Percentiles rank a stretch among this genome's conserved stretches.
These are phyloP conservation scores for Fissipunctia ypsillon DNA, from an alignment of 2,888 invertebrate genomes.

Conservation along the genomic window DNA sequence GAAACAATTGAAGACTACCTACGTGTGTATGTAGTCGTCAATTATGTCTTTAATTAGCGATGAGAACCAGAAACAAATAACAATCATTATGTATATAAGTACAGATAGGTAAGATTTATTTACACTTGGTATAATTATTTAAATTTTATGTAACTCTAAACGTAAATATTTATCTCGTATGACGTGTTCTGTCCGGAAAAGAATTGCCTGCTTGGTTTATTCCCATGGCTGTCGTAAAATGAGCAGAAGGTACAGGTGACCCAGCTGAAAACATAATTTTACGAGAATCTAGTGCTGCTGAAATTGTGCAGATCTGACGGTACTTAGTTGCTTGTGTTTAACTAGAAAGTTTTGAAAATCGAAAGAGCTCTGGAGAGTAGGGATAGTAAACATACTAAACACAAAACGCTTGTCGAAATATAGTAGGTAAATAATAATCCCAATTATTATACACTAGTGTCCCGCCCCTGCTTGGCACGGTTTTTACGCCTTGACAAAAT, in stretches of 20 bases:
- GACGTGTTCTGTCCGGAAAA: conserved; percentile 8
- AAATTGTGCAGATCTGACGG: conserved; percentile 11
- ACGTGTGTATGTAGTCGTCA: background rate
- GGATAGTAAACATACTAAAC: too few species aligned
- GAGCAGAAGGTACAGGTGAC: conserved; percentile 26
- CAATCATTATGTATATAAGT: background rate
- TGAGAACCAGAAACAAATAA: conserved; percentile 10
- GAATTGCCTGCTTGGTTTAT: conserved; percentile 19
- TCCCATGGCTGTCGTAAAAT: conserved; percentile 30
- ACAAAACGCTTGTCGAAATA: background rate
- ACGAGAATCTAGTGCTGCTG: conserved; percentile 7
- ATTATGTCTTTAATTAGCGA: conserved; percentile 17
- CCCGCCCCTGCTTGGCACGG: background rate
- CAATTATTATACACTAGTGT: background rate
- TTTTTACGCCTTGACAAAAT: background rate
- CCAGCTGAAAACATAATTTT: conserved; percentile 34
- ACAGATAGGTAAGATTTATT: background rate
- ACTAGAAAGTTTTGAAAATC: background rate
- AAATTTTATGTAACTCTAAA: background rate
- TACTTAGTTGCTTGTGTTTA: background rate
- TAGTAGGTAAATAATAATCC: background rate
- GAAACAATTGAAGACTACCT: background rate
- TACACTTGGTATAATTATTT: background rate
- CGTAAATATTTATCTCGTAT: conserved; percentile 9
- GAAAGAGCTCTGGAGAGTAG: background rate